Percentiles rank a stretch among this genome's conserved stretches.
Conservation (phyloP, 2,888 invertebrate species). For the Hypomecis atomaria region DNA sequence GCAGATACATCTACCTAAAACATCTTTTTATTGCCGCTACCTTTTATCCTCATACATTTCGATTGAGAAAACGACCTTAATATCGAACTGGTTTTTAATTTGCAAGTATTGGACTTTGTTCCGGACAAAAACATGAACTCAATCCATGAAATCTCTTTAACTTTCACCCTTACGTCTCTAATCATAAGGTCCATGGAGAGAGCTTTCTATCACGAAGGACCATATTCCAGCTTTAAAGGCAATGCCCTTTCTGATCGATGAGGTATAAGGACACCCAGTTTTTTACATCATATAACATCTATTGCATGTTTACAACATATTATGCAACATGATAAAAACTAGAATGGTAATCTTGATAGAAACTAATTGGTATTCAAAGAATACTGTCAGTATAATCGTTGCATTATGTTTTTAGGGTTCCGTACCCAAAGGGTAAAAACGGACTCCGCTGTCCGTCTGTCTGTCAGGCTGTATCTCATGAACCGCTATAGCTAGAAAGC, state of each 20-base stretch:
- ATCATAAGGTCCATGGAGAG: neutral
- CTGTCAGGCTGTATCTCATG: no score
- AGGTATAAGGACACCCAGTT: no score
- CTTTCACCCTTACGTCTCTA: neutral
- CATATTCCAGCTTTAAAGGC: no score
- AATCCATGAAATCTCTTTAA: constrained; percentile 2
- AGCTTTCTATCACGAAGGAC: neutral
- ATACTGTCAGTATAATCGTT: neutral
- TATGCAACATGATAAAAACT: no score
- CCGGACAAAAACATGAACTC: constrained; percentile 8
- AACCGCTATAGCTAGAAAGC: no score
- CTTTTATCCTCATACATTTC: neutral
- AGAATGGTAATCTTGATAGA: no score
- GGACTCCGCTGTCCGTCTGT: no score
- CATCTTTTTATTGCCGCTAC: constrained; percentile 15
- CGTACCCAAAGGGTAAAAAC: no score
- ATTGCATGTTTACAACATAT: no score
- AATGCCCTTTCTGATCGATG: no score
- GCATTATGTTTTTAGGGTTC: no score
- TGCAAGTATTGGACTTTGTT: constrained; percentile 19
- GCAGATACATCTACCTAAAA: neutral
- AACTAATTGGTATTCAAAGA: neutral
- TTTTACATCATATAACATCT: no score
- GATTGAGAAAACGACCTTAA: constrained; percentile 4
- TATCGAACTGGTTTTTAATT: constrained; percentile 21